Percentiles rank a stretch among this genome's conserved stretches.
These are phyloP conservation scores for Hirtodrosophila histrioides DNA, from an alignment of 2,888 invertebrate genomes.

Conservation along the genomic window DNA sequence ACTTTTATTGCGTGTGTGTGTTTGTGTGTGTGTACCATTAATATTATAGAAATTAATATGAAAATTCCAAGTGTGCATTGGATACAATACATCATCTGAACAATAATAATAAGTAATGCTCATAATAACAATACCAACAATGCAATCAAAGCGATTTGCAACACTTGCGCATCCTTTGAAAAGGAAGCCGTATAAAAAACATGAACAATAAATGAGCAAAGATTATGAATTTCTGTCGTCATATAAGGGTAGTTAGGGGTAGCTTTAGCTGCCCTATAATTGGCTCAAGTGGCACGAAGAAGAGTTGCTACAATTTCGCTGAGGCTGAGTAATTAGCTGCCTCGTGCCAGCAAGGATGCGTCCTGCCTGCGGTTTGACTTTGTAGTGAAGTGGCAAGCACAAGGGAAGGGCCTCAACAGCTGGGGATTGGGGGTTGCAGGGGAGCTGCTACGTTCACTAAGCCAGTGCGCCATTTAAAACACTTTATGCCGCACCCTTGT, in stretches of 20 bases:
- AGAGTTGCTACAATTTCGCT: conserved; percentile 61
- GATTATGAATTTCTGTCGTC: conserved; percentile 49
- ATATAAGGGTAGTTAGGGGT: conserved; percentile 41
- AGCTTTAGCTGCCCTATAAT: conserved; percentile 52
- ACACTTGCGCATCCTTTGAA: conserved; percentile 76
- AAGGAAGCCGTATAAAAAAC: conserved; percentile 23
- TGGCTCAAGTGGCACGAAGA: conserved; percentile 60
- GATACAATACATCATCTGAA: conserved; percentile 67
- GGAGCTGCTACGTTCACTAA: conserved; percentile 56
- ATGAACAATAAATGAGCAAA: conserved; percentile 67
- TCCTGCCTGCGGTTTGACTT: conserved; percentile 65
- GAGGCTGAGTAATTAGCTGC: conserved; percentile 70
- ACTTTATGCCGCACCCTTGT: conserved; percentile 54
- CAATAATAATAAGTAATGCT: conserved; percentile 54
- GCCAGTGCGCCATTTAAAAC: conserved; percentile 68
- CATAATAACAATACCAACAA: conserved; percentile 69
- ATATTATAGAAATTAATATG: conserved; percentile 75
- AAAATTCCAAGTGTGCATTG: conserved; percentile 77
- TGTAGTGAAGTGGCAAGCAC: conserved; percentile 66
- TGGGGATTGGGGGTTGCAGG: neutral
- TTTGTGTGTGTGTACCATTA: conserved; percentile 51
- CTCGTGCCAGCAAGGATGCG: conserved; percentile 49
- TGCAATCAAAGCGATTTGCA: conserved; percentile 79
- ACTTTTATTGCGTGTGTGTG: conserved; percentile 25
- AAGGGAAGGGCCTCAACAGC: neutral